A percentile compares a stretch with the other conserved stretches of the same genome.
These are phyloP conservation scores for Falco rusticolus DNA, from an alignment of 2,797 vertebrate species.

Conservation along the genomic window DNA sequence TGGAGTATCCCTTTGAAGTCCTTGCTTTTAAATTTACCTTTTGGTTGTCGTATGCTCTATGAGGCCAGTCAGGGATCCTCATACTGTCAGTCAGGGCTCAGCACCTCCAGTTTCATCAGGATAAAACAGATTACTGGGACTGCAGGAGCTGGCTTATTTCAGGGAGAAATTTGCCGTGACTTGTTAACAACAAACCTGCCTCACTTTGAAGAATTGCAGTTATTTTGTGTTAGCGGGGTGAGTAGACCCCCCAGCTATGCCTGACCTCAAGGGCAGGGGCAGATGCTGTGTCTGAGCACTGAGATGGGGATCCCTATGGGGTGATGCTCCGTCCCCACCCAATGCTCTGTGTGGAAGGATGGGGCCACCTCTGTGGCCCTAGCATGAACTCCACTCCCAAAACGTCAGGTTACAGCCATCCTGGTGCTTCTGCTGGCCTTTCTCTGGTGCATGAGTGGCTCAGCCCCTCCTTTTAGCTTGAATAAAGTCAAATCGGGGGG, in stretches of 20 bases:
- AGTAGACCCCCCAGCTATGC: accelerated
- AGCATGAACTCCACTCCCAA: not conserved
- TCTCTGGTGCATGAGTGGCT: not conserved
- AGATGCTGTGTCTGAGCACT: not conserved
- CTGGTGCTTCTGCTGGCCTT: not conserved
- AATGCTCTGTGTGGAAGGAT: not conserved
- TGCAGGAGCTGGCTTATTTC: accelerated
- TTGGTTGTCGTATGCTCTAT: not conserved
- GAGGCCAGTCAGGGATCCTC: accelerated
- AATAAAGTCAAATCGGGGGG: not conserved
- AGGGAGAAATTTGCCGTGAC: not conserved
- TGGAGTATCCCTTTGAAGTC: not conserved
- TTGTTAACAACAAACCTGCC: not conserved
- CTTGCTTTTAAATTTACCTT: not conserved
- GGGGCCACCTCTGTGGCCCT: not conserved
- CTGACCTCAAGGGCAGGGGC: not conserved
- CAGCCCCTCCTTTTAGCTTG: not conserved
- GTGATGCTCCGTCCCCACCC: not conserved
- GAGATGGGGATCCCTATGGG: not conserved
- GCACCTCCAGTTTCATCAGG: not conserved
- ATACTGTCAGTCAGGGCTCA: not conserved
- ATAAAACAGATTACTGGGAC: not conserved
- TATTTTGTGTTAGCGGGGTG: not conserved
- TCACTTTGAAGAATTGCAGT: not conserved
- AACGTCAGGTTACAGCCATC: accelerated